These are phyloP conservation scores for Ceraclea dissimilis DNA, from an alignment of 2,888 invertebrate species.

Conservation along the genomic window DNA sequence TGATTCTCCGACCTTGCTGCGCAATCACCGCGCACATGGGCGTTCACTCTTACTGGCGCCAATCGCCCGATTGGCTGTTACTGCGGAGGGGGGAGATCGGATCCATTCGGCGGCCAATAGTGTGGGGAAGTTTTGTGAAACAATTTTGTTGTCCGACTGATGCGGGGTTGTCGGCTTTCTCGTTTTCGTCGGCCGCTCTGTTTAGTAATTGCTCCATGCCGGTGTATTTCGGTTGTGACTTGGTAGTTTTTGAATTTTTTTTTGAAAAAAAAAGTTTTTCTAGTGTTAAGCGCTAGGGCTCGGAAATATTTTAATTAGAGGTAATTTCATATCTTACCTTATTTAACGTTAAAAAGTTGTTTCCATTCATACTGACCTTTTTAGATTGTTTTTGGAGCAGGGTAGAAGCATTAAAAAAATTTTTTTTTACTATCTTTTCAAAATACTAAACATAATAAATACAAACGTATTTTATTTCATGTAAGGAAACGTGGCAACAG, in stretches of 20 bases:
- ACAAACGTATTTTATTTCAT: slow-evolving; percentile 6
- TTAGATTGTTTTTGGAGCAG: no score
- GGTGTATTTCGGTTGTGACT: slow-evolving; percentile 14
- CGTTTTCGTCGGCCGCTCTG: slow-evolving; percentile 33
- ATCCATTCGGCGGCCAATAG: slow-evolving; percentile 35
- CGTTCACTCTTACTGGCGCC: slow-evolving; percentile 30
- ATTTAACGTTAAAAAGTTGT: no score
- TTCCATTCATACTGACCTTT: no score
- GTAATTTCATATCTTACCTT: background rate
- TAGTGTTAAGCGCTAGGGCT: slow-evolving; percentile 8
- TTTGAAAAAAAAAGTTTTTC: slow-evolving; percentile 7
- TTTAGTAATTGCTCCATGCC: slow-evolving; percentile 19
- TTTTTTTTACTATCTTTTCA: background rate
- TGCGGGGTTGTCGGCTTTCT: slow-evolving; percentile 19
- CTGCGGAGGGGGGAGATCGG: slow-evolving; percentile 37
- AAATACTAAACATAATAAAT: background rate
- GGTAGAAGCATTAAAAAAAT: no score
- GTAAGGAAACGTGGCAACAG: slow-evolving; percentile 17
- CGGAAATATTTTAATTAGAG: slow-evolving; percentile 3
- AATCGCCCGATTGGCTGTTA: slow-evolving; percentile 34
- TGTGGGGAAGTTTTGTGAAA: slow-evolving; percentile 9
- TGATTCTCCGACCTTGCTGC: slow-evolving; percentile 32
- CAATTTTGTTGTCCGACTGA: slow-evolving; percentile 5
- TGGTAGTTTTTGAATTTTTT: background rate
- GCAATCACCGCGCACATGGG: slow-evolving; percentile 34